These are phyloP conservation scores for Enteromius trimaculatus DNA, from an alignment of 2,797 vertebrate species.

Conservation along the genomic window DNA sequence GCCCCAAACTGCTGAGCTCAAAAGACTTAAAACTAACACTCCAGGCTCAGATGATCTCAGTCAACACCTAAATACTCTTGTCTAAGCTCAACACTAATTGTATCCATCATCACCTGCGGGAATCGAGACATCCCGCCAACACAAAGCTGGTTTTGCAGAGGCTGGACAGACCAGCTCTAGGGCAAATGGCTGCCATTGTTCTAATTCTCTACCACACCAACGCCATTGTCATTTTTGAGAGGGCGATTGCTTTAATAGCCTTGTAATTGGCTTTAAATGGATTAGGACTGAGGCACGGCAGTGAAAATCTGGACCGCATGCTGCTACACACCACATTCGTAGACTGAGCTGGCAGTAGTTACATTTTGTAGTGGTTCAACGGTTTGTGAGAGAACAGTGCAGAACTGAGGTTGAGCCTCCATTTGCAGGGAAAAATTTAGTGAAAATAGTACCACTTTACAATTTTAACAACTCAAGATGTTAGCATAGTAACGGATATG, in stretches of 20 bases:
- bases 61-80: conserved; percentile 64
- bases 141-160: conserved; percentile 38
- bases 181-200: conserved; percentile 53
- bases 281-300: conserved; percentile 67
- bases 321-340: conserved; percentile 58
- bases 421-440: background rate
- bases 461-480: background rate
- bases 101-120: conserved; percentile 60
- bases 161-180: conserved; percentile 33
- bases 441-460: background rate
- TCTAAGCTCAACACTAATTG: conserved; percentile 70
- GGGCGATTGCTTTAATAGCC: conserved; percentile 73
- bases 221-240: conserved; percentile 74
- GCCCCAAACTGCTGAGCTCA: conserved; percentile 59
- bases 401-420: background rate
- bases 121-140: conserved; percentile 62
- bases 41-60: conserved; percentile 65
- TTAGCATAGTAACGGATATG: background rate
- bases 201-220: conserved; percentile 54
- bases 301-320: conserved; percentile 56
- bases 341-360: conserved; percentile 61
- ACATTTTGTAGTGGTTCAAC: conserved; percentile 68
- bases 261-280: conserved; percentile 81
- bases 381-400: background rate
- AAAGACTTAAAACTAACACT: conserved; percentile 60